Percentiles rank a stretch among this genome's conserved stretches.
Conservation (phyloP, 1,140 invertebrate species). For the Aleiodes sp. region DNA sequence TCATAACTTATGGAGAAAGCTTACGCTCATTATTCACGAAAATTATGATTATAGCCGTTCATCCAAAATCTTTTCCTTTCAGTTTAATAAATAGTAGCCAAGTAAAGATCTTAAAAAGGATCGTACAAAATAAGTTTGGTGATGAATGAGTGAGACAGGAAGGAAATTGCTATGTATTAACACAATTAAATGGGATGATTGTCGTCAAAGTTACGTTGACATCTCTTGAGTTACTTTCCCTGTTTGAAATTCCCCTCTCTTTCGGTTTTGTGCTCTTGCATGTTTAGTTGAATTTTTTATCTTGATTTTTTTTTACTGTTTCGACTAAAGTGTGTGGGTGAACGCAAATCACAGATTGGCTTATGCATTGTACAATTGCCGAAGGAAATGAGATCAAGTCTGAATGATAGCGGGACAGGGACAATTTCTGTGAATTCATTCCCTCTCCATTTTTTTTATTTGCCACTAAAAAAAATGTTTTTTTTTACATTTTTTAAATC, state of each 20-base stretch:
- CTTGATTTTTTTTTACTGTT: background rate
- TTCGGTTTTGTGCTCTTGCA: slow-evolving; percentile 20
- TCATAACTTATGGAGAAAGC: too few relatives aligned
- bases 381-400: slow-evolving; percentile 60
- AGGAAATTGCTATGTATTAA: slow-evolving; percentile 49
- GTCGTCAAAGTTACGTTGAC: slow-evolving; percentile 40
- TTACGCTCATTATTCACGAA: too few relatives aligned
- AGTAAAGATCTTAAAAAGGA: slow-evolving; percentile 4
- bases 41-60: too few relatives aligned
- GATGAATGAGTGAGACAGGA: slow-evolving; percentile 23
- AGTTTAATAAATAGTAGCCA: too few relatives aligned
- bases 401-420: slow-evolving; percentile 47
- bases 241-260: background rate
- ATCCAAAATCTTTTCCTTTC: too few relatives aligned
- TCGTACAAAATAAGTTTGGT: slow-evolving; percentile 10
- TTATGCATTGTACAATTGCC: slow-evolving; percentile 38
- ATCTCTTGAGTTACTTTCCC: slow-evolving; percentile 29
- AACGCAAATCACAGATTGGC: slow-evolving; percentile 13
- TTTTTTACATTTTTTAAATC: too few relatives aligned
- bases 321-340: background rate
- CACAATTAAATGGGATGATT: slow-evolving; percentile 48
- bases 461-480: too few relatives aligned
- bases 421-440: slow-evolving; percentile 10
- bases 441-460: too few relatives aligned
- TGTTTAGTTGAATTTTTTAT: background rate